Percentiles rank a stretch among this genome's conserved stretches.
Conservation (phyloP, 1,140 invertebrate genomes). For the Saccostrea echinata region DNA sequence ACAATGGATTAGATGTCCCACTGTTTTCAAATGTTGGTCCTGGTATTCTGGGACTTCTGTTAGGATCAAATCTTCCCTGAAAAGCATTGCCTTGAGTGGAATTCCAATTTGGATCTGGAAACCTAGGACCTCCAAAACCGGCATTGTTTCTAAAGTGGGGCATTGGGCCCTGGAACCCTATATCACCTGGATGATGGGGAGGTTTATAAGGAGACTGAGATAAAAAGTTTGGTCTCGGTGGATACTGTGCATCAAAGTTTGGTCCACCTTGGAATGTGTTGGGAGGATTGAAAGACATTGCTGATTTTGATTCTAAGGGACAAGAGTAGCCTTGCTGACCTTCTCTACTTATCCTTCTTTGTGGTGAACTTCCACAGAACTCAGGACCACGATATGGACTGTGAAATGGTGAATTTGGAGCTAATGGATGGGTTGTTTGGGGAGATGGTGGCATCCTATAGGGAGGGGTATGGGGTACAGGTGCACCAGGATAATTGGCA, state of each 20-base stretch:
- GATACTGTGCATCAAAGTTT: neutral
- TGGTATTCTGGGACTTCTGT: slow-evolving; percentile 11
- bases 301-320: neutral
- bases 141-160: neutral
- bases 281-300: neutral
- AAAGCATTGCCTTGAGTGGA: neutral
- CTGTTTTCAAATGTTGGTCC: neutral
- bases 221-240: slow-evolving; percentile 2
- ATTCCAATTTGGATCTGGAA: slow-evolving; percentile 28
- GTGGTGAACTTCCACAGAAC: neutral
- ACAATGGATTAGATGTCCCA: neutral
- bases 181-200: neutral
- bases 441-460: neutral
- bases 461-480: neutral
- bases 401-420: neutral
- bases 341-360: slow-evolving; percentile 1
- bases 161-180: neutral
- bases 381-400: neutral
- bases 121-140: neutral
- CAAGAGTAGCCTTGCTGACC: neutral
- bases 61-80: slow-evolving; percentile 15
- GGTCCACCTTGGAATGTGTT: slow-evolving; percentile 28
- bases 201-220: neutral
- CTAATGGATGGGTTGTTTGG: neutral
- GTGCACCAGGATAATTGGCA: neutral